phyloP scores from a whole-genome alignment of 2,888 invertebrate genomes.

The Thera britannica region DNA sequence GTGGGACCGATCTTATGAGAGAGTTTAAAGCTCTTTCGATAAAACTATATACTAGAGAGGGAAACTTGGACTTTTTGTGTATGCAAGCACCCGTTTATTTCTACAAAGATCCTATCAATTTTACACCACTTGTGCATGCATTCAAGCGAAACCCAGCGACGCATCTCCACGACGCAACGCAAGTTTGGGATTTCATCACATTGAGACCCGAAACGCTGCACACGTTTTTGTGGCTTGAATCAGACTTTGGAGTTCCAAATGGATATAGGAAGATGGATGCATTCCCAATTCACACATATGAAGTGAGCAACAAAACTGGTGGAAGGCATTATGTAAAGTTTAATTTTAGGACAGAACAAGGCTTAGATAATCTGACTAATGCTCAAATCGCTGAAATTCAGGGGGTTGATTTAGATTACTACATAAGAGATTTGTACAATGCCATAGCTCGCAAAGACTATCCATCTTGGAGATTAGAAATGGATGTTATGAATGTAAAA shows the following conservation, averaged over 20 bases:
- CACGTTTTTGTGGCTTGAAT: constrained; percentile 90
- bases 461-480: constrained; percentile 31
- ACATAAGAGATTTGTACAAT: constrained; percentile 92
- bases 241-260: constrained; percentile 95
- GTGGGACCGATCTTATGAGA: constrained; percentile 92
- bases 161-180: constrained; percentile 91
- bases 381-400: constrained; percentile 86
- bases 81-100: constrained; percentile 95
- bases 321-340: constrained; percentile 93
- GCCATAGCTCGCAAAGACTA: constrained; percentile 88
- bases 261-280: constrained; percentile 96
- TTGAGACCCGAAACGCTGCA: constrained; percentile 92
- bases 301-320: constrained; percentile 90
- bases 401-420: constrained; percentile 92
- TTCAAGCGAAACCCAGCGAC: constrained; percentile 96
- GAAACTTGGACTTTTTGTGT: constrained; percentile 94
- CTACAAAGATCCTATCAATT: constrained; percentile 92
- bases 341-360: constrained; percentile 95
- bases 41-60: constrained; percentile 95
- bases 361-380: constrained; percentile 89
- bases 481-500: constrained; percentile 54
- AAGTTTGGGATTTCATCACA: constrained; percentile 95
- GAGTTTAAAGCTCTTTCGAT: constrained; percentile 94
- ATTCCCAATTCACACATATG: constrained; percentile 95
- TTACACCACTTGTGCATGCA: constrained; percentile 94